These are phyloP conservation scores for Tillus elongatus DNA, from an alignment of 2,888 invertebrate genomes.

Conservation along the genomic window DNA sequence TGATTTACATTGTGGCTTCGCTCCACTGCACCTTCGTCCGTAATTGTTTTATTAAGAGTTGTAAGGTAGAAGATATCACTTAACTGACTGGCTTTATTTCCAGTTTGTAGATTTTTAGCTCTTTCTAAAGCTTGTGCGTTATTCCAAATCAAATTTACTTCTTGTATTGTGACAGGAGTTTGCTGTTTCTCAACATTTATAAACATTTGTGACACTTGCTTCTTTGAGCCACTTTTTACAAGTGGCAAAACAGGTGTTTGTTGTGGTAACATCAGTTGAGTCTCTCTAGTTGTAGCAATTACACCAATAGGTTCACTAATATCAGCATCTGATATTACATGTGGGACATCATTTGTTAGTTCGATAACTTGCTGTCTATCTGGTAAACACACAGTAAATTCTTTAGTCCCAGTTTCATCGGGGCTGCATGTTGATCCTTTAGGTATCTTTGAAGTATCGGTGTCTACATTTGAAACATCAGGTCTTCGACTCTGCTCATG, in stretches of 20 bases:
- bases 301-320: too few species aligned
- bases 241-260: too few species aligned
- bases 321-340: too few species aligned
- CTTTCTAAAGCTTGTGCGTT: constrained; percentile 49
- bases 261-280: constrained; percentile 12
- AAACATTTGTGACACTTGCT: constrained; percentile 23
- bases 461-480: too few species aligned
- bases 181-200: constrained; percentile 29
- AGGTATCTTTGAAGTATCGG: too few species aligned
- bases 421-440: too few species aligned
- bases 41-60: constrained; percentile 48
- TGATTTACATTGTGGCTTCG: constrained; percentile 51
- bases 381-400: too few species aligned
- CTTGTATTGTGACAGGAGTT: constrained; percentile 29
- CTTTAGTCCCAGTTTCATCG: too few species aligned
- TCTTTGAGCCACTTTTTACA: constrained; percentile 22
- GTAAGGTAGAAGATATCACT: constrained; percentile 55
- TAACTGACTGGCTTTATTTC: constrained; percentile 48
- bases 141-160: constrained; percentile 43
- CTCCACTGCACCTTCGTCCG: constrained; percentile 48
- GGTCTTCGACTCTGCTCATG: too few species aligned
- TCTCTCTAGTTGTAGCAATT: too few species aligned
- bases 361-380: too few species aligned
- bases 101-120: constrained; percentile 48
- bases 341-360: too few species aligned